Conservation (phyloP, 30 jellyfish, hydroid and myxozoan species). For the Rhopilema esculentum region DNA sequence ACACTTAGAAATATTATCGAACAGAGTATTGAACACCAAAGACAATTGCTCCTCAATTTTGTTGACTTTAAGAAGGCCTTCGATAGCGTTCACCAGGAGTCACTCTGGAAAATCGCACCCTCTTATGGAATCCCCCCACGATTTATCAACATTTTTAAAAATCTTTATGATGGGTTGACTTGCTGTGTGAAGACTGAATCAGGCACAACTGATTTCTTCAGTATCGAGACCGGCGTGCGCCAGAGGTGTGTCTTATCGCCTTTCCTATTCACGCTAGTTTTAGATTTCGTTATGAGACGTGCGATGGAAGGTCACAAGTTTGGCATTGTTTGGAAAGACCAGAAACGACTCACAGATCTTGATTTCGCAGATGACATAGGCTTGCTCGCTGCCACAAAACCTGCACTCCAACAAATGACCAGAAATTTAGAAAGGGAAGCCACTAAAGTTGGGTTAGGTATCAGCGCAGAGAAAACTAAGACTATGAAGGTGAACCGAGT, state of each 20-base stretch:
- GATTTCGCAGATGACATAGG: constrained; percentile 29
- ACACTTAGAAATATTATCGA: constrained; percentile 7
- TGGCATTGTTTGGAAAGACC: constrained; percentile 3
- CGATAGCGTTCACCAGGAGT: constrained; percentile 22
- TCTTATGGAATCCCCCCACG: constrained; percentile 8
- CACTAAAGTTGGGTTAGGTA: background rate
- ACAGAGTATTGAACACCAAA: constrained; percentile 11
- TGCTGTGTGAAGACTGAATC: constrained; percentile 23
- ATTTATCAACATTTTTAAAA: constrained; percentile 2
- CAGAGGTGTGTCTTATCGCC: constrained; percentile 32
- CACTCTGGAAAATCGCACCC: constrained; percentile 16
- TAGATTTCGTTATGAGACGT: constrained; percentile 18
- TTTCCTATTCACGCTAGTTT: constrained; percentile 3
- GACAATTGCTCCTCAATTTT: constrained; percentile 1
- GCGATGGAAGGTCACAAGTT: background rate
- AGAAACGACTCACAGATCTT: constrained; percentile 6
- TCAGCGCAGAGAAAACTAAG: constrained; percentile 26
- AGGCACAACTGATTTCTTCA: constrained; percentile 19
- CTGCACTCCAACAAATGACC: constrained; percentile 5
- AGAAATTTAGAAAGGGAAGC: background rate
- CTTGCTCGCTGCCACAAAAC: background rate
- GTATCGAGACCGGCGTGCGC: constrained; percentile 12
- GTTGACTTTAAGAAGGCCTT: constrained; percentile 26
- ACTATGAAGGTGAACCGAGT: background rate
- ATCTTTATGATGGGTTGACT: background rate